Evolutionary conservation across 2,113 vertebrate genomes (phyloP).

Genomic region (Pteruthius melanotis): DNA sequence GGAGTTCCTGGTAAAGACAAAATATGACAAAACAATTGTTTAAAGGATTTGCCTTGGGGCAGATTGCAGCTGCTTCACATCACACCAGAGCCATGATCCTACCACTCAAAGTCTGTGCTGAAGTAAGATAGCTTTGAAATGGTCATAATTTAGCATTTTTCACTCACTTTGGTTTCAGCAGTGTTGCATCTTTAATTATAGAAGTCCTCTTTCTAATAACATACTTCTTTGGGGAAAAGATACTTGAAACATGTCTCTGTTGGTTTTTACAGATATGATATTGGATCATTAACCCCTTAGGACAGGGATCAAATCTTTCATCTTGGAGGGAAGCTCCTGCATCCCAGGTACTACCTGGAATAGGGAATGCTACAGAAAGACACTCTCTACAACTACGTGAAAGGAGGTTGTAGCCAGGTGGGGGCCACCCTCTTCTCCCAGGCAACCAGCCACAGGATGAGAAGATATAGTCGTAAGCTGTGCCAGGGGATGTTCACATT

Average conservation of each 20-base stretch:
- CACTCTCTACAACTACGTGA: neutral
- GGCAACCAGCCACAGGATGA: neutral
- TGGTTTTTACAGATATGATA: accelerated
- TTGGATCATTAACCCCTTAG: neutral
- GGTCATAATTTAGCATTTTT: neutral
- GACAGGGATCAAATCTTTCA: neutral
- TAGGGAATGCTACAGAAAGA: neutral
- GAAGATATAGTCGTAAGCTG: neutral
- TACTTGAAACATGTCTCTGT: neutral
- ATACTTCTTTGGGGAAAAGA: neutral
- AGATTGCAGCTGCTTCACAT: neutral
- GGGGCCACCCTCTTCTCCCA: neutral
- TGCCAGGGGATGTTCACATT: neutral
- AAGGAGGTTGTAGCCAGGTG: neutral
- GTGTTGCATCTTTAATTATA: neutral
- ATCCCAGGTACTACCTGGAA: neutral
- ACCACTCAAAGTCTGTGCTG: neutral
- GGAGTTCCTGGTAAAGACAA: neutral
- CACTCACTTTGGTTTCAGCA: neutral
- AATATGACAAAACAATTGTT: neutral
- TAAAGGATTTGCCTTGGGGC: neutral
- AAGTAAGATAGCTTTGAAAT: neutral
- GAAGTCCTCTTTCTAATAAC: neutral
- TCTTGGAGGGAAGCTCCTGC: neutral
- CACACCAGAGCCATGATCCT: neutral